Base-by-base conservation (phyloP, 1,140 invertebrate species). In the Brachionus koreanus region DNA sequence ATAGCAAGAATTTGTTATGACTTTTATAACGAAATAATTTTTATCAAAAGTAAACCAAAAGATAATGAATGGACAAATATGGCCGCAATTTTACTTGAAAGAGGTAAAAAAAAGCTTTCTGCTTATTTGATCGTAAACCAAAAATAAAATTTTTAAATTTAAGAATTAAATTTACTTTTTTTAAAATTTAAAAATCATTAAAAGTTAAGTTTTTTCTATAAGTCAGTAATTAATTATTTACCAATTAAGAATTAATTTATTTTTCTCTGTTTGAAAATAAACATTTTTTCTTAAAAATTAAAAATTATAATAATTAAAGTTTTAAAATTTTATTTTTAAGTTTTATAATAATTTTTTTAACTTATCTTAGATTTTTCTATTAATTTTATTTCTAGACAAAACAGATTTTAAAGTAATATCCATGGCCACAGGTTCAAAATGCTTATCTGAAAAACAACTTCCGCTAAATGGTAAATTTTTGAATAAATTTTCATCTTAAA, bases 381-480 rank as follows among this genome's bases (percentile, higher is more conserved):
- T 52, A 19, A 43, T 74, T 65, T 43, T 83, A 19, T 23, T 39
- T 79, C 82, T 77, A 74, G 6, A n/a, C 43, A 13, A 69, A 29
- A 83, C 42, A 13, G 84, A 85, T 39, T 86, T 91, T 46, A 88
- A 91, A 86, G 91, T 96, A 7, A 91, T 96, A 23, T 90, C 94
- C 9, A 87, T 97, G 79, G 94, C 93, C 10, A 95, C 94, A 12
- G 95, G 95, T 0, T 94, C 95, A 3, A 97, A 96, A 90, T 97
- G 95, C 89, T 91, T 97, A 83, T 94, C 94, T 16, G 88, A 90
- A 82, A 91, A 90, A 39, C 92, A 91, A 85, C 90, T 93, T 88
- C 92, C 91, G 82, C 83, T 88, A 16, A 86, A 86, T 61, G 95
- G 87, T 88, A 84, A 83, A 49, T 82, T 72, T 29, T 77, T 77